Base-by-base conservation (phyloP, 2,888 invertebrate species). In the Blera fallax region DNA sequence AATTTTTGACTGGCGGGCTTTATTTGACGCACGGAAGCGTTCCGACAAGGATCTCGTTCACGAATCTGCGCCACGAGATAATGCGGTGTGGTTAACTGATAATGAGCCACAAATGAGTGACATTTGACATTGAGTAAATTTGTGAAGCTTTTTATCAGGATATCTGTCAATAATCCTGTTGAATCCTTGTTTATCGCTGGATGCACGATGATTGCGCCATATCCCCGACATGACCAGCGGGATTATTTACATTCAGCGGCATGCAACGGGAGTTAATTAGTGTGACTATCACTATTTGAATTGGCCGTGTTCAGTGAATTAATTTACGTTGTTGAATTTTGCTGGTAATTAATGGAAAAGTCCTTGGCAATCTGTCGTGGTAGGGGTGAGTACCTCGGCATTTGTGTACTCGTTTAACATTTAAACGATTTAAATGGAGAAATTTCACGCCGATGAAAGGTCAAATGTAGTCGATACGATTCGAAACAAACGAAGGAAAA, bases 21-120 rank as follows among this genome's bases (percentile, higher is more conserved):
- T 81, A 85, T 85, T 76, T 70, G 81, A 37, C 64, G 43, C 48
- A 40, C 65, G 81, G 85, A 85, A 76, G 72, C 67, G 58, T 70
- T 52, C 14, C 54, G 8, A 14, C 37, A 67, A 85, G 81, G 80
- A 65, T 54, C 14, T 74, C 2, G n/a, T 72, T 70, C 62, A 50
- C 11, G 50, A 34, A n/a, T n/a, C n/a, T n/a, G n/a, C n/a, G n/a
- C n/a, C 50, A 45, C 52, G 32, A 40, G 67, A 60, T 60, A 60
- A 79, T 69, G 56, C 58, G 48, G 80, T 56, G 69, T 80, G 81
- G 76, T 77, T 81, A 81, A 77, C 77, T 77, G 85, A 85, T 85
- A 85, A 85, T 81, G 72, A 85, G 81, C 85, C 48, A 40, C 72
- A 80, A 85, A 85, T 85, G 85, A 85, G 81, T 85, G 85, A 85